Evolutionary conservation across 2,113 vertebrate genomes (phyloP).

Genomic region (Mixornis gularis): DNA sequence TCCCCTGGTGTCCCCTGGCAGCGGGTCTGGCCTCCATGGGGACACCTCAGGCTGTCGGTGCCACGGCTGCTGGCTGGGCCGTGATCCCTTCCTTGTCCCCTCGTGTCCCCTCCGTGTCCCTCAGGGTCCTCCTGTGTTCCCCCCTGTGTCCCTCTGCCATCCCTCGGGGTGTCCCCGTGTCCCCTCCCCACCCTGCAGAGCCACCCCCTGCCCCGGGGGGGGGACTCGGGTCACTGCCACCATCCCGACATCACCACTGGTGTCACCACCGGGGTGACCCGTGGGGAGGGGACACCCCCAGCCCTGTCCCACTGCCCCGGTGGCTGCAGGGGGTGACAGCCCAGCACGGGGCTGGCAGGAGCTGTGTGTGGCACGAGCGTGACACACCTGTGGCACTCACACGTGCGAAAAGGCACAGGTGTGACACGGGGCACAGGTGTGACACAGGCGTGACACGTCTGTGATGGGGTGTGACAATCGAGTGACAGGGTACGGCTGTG

Average conservation of each 20-base stretch:
- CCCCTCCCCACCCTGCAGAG: background rate
- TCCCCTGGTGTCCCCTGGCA: background rate
- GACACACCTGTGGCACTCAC: too few species aligned
- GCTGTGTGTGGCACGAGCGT: too few species aligned
- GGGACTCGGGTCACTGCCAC: background rate
- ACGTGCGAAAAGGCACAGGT: background rate
- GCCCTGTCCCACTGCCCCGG: background rate
- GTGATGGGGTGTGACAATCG: too few species aligned
- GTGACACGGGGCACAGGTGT: too few species aligned
- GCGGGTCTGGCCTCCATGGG: background rate
- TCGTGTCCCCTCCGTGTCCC: background rate
- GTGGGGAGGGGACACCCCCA: background rate
- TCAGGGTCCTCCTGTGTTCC: too few species aligned
- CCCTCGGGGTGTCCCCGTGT: background rate
- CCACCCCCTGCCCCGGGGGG: too few species aligned
- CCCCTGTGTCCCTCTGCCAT: too few species aligned
- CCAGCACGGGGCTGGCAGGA: too few species aligned
- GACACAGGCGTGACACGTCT: too few species aligned
- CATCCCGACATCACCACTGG: fast-evolving
- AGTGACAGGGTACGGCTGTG: too few species aligned
- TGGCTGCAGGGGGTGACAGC: too few species aligned
- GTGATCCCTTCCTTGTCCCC: background rate
- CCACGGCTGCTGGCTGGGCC: too few species aligned
- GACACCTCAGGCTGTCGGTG: background rate
- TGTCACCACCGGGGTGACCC: background rate